Evolutionary conservation across 2,888 invertebrate genomes (phyloP).

Genomic region (Diachrysia chrysitis): DNA sequence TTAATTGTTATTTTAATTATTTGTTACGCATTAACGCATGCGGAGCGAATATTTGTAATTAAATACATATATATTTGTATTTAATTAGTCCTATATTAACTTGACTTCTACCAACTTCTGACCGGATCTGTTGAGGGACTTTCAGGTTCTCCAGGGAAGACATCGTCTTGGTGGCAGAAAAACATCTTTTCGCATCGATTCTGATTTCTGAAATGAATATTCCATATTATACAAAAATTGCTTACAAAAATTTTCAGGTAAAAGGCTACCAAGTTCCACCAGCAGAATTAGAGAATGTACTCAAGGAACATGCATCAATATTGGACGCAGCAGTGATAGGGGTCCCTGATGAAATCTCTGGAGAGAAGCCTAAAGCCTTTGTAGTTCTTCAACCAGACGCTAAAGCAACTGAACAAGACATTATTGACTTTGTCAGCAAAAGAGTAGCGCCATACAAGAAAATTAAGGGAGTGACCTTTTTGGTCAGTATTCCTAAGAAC

Average conservation of each 20-base stretch:
- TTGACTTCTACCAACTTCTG: no score
- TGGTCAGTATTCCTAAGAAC: slow-evolving; percentile 93
- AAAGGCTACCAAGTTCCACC: slow-evolving; percentile 95
- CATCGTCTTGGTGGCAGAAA: no score
- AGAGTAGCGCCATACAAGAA: slow-evolving; percentile 94
- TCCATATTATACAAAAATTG: no score
- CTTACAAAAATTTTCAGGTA: slow-evolving; percentile 79
- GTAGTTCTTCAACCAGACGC: slow-evolving; percentile 88
- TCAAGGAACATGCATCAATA: slow-evolving; percentile 92
- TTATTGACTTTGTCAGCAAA: slow-evolving; percentile 90
- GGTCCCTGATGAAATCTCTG: slow-evolving; percentile 90
- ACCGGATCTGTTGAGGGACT: no score
- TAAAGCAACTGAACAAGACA: slow-evolving; percentile 85
- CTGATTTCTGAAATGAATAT: no score
- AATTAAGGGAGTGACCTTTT: slow-evolving; percentile 91
- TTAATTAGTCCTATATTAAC: no score
- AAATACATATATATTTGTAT: no score
- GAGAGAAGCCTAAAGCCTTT: slow-evolving; percentile 94
- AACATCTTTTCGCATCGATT: no score
- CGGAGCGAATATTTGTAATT: no score
- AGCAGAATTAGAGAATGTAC: slow-evolving; percentile 94
- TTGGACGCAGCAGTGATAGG: slow-evolving; percentile 95
- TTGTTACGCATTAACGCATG: no score
- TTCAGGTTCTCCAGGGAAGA: no score
- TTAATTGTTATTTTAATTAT: no score